Percentiles rank a stretch among this genome's conserved stretches.
Conservation (phyloP, 2,113 vertebrate species). For the Haemorhous mexicanus region DNA sequence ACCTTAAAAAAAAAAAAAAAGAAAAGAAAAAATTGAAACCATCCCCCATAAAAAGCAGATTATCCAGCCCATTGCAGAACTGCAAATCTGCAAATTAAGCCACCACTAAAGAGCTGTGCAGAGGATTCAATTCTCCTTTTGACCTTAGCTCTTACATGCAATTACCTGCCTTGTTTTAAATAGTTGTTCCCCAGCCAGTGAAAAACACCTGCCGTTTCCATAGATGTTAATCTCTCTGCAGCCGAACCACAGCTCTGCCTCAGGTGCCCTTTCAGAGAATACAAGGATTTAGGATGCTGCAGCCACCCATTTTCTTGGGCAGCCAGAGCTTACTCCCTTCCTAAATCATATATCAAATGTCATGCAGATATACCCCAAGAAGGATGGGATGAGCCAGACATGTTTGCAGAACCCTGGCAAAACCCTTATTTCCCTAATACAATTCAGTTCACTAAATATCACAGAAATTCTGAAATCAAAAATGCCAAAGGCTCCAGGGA, state of each 20-base stretch:
- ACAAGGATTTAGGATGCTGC: background rate
- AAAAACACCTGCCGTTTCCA: background rate
- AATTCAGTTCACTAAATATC: background rate
- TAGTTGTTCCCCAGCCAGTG: background rate
- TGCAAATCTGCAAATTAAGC: conserved; percentile 7
- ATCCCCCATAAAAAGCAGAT: background rate
- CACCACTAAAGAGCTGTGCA: background rate
- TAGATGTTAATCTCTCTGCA: background rate
- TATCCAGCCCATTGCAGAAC: background rate
- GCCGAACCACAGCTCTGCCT: background rate
- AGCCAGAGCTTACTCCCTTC: background rate
- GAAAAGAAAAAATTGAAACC: rapidly evolving
- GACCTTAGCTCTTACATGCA: background rate
- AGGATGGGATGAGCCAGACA: background rate
- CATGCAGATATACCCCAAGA: background rate
- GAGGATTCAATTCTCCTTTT: background rate
- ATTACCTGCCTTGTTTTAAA: background rate
- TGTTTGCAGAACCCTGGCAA: background rate
- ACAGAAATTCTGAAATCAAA: background rate
- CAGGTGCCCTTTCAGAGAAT: background rate
- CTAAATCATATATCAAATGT: background rate
- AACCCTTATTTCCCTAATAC: background rate
- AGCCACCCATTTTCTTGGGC: background rate
- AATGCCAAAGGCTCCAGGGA: background rate
- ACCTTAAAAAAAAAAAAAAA: background rate